These are phyloP conservation scores for Falco novaeseelandiae DNA, from an alignment of 2,797 vertebrate species.

Conservation along the genomic window DNA sequence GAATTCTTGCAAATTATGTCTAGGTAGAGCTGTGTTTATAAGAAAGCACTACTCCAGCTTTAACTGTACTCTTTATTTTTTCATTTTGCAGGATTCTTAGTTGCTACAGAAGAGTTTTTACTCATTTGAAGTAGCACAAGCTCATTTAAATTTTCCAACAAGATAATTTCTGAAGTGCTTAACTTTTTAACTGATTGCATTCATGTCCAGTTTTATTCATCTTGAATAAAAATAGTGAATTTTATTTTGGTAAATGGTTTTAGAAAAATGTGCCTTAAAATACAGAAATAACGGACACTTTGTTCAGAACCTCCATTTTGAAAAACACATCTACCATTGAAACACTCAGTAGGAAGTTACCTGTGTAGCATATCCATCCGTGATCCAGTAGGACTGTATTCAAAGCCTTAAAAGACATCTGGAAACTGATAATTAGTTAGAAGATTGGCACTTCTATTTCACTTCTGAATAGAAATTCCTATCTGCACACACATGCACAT, in stretches of 20 bases:
- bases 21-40: not conserved
- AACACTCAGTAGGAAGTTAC: not conserved
- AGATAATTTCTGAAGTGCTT: not conserved
- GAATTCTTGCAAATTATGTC: not conserved
- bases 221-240: not conserved
- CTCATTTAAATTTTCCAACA: not conserved
- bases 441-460: not conserved
- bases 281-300: not conserved
- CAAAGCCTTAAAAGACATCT: not conserved
- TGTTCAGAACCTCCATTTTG: not conserved
- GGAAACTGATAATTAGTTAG: not conserved
- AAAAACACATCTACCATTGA: not conserved
- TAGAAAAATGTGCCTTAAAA: not conserved
- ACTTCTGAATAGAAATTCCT: not conserved
- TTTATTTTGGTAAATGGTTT: not conserved
- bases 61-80: not conserved
- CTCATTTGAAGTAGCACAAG: not conserved
- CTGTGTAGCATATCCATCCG: not conserved
- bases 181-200: not conserved
- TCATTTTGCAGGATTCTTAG: not conserved
- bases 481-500: fast-evolving
- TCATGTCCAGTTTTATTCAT: not conserved
- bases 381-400: not conserved
- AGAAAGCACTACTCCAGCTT: not conserved
- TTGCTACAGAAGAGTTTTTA: not conserved